Percentiles rank a stretch among this genome's conserved stretches.
Evolutionary conservation across 1,140 invertebrate genomes (phyloP).

Genomic region (Drosophila sucinea): DNA sequence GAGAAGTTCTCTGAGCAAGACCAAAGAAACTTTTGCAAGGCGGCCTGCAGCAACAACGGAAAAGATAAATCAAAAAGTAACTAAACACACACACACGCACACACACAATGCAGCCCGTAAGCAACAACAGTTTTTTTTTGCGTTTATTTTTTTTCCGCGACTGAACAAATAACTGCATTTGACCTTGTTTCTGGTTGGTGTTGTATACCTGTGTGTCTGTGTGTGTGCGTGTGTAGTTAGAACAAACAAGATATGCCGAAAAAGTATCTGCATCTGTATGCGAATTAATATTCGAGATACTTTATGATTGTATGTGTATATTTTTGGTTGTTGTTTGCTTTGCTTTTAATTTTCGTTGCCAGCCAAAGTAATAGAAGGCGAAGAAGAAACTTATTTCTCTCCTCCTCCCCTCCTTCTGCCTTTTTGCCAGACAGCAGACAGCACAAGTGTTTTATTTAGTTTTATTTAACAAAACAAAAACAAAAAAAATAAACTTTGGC

Average conservation of each 20-base stretch:
- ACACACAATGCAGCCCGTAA: conserved; percentile 35
- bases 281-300: conserved; percentile 54
- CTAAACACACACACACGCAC: conserved; percentile 47
- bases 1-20: conserved; percentile 53
- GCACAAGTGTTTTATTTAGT: conserved; percentile 54
- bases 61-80: conserved; percentile 82
- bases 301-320: conserved; percentile 25
- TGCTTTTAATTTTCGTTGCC: conserved; percentile 63
- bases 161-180: conserved; percentile 80
- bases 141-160: conserved; percentile 30
- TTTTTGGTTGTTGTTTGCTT: conserved; percentile 72
- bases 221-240: conserved; percentile 40
- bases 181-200: conserved; percentile 69
- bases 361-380: conserved; percentile 6
- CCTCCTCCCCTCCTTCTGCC: too few species aligned
- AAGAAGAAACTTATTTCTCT: conserved; percentile 28
- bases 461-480: background rate
- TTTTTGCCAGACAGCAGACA: conserved; percentile 1
- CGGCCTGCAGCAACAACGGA: conserved; percentile 63
- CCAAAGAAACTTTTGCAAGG: conserved; percentile 41
- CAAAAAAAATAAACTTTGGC: background rate
- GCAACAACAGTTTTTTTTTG: conserved; percentile 10
- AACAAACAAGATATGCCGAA: conserved; percentile 72
- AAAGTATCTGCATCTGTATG: conserved; percentile 33
- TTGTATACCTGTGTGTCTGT: conserved; percentile 49